phyloP scores from a whole-genome alignment of 2,797 vertebrate species.

The Sternotherus odoratus region DNA sequence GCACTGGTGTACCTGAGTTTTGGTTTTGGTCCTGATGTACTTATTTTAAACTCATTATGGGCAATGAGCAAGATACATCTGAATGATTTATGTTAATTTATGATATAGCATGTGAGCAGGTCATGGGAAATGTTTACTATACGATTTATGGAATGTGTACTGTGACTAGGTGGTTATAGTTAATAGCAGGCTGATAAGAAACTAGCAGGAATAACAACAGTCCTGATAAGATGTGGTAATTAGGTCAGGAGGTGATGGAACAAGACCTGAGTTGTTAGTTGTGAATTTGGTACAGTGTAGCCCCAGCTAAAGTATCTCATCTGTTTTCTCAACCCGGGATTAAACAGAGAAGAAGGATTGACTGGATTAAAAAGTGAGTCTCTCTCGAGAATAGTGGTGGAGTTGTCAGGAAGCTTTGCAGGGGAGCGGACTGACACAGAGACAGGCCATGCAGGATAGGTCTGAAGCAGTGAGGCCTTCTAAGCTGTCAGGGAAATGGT shows the following conservation, averaged over 20 bases:
- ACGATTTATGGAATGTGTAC: background rate
- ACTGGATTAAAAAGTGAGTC: too few relatives aligned
- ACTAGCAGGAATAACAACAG: background rate
- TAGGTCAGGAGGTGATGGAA: background rate
- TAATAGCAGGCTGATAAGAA: background rate
- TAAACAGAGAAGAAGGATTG: background rate
- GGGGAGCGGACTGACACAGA: too few relatives aligned
- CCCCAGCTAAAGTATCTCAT: too few relatives aligned
- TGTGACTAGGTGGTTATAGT: background rate
- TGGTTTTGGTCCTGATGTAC: too few relatives aligned
- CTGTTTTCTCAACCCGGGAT: too few relatives aligned
- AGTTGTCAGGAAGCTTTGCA: too few relatives aligned
- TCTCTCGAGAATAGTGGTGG: too few relatives aligned
- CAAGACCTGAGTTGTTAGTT: background rate
- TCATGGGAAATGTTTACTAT: background rate
- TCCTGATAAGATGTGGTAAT: background rate
- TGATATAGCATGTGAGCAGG: background rate
- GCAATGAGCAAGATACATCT: background rate
- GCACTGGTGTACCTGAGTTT: too few relatives aligned
- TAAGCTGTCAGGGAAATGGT: background rate
- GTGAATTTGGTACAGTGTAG: background rate
- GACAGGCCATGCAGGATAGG: background rate
- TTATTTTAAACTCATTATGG: background rate
- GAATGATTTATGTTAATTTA: background rate
- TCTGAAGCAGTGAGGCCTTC: background rate